A percentile compares a stretch with the other conserved stretches of the same genome.
phyloP scores from a whole-genome alignment of 2,113 vertebrate genomes.

The Rafetus swinhoei region DNA sequence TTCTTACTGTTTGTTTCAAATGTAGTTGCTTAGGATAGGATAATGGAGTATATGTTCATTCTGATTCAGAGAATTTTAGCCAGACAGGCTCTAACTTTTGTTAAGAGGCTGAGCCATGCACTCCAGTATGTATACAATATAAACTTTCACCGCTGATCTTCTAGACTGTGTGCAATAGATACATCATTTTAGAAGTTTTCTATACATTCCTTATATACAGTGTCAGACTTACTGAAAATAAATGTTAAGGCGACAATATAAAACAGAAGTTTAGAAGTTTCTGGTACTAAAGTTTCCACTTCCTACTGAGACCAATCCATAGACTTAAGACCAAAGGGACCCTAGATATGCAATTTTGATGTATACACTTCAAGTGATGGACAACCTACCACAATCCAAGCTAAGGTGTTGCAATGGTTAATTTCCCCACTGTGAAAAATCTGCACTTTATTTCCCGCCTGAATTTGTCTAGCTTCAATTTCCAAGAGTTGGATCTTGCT shows the following conservation, averaged over 20 bases:
- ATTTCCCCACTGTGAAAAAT: not conserved
- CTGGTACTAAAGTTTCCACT: not conserved
- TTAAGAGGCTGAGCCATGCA: conserved; percentile 12
- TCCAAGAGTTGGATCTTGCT: not conserved
- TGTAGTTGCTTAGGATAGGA: conserved; percentile 48
- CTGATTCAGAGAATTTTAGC: conserved; percentile 49
- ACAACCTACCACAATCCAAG: not conserved
- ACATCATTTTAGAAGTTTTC: not conserved
- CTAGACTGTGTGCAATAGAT: not conserved
- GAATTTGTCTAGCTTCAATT: not conserved
- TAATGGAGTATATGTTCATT: conserved; percentile 29
- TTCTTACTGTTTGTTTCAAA: conserved; percentile 53
- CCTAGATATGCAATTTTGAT: not conserved
- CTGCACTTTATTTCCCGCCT: not conserved
- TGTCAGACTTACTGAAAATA: not conserved
- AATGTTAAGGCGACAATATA: not conserved
- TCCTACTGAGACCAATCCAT: accelerated
- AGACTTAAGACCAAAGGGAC: not conserved
- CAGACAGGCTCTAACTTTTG: conserved; percentile 54
- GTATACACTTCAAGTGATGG: not conserved
- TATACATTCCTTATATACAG: not conserved
- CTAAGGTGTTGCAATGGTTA: not conserved
- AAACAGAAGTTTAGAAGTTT: not conserved
- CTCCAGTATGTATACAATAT: conserved; percentile 7
- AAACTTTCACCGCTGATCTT: not conserved